Evolutionary conservation across 2,888 invertebrate genomes (phyloP).

Genomic region (Ceratothoa steindachneri): DNA sequence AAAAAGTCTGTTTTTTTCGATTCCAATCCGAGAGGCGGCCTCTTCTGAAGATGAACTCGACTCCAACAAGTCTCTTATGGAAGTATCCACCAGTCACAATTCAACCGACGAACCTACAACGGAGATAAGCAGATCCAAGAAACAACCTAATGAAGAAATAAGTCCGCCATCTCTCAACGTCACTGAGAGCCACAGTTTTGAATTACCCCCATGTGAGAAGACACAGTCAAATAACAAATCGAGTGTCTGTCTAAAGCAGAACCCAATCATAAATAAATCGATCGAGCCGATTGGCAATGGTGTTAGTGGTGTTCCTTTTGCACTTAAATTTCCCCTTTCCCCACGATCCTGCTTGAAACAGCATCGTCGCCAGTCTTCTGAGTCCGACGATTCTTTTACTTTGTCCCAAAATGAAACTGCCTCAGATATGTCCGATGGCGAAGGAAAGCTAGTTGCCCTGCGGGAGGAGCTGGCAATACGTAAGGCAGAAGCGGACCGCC

Average conservation of each 20-base stretch:
- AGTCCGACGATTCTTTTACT: constrained; percentile 51
- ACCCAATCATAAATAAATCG: neutral
- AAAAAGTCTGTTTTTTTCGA: neutral
- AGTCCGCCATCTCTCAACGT: neutral
- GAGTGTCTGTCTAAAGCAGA: neutral
- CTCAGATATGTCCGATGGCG: constrained; percentile 58
- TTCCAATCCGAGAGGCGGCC: neutral
- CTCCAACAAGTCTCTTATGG: neutral
- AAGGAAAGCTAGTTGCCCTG: constrained; percentile 56
- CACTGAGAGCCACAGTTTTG: neutral
- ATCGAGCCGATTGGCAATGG: neutral
- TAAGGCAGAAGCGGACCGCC: constrained; percentile 55
- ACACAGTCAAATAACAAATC: neutral
- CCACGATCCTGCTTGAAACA: constrained; percentile 32
- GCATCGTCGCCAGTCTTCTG: constrained; percentile 42
- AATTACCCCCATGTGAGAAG: neutral
- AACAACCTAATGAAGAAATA: neutral
- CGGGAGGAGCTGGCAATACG: constrained; percentile 56
- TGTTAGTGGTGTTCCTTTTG: constrained; percentile 20
- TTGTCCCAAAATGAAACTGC: constrained; percentile 54
- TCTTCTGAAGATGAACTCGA: neutral
- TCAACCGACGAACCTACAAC: neutral
- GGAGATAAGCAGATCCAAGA: neutral
- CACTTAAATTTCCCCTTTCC: constrained; percentile 35
- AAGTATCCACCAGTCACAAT: neutral